phyloP scores from a whole-genome alignment of 2,113 vertebrate species.

The Herpailurus yagouaroundi region DNA sequence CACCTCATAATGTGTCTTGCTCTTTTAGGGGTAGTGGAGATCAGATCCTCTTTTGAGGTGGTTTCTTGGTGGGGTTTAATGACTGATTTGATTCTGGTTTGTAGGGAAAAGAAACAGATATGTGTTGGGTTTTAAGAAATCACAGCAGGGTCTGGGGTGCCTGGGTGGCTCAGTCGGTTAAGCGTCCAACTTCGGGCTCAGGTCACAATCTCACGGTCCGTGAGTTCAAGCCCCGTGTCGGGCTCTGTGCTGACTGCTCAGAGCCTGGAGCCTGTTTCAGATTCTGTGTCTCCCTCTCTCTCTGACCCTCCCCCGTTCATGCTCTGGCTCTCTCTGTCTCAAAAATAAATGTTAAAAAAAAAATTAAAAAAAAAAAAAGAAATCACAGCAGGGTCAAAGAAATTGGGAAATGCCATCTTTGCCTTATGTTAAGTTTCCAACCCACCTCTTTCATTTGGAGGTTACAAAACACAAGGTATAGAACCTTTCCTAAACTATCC shows the following conservation, averaged over 20 bases:
- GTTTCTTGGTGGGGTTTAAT: slow-evolving; percentile 33
- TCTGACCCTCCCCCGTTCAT: no score
- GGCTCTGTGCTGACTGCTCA: no score
- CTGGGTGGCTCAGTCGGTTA: no score
- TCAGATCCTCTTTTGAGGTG: not conserved
- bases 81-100: slow-evolving; percentile 11
- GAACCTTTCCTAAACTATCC: not conserved
- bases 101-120: slow-evolving; percentile 20
- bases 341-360: no score
- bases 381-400: not conserved
- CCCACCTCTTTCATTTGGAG: not conserved
- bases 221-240: no score
- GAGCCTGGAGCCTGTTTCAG: no score
- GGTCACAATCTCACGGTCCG: no score
- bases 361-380: not conserved
- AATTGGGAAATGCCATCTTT: slow-evolving; percentile 6
- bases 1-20: slow-evolving; percentile 20
- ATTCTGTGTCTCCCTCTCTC: no score
- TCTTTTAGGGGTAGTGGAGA: slow-evolving; percentile 1
- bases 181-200: no score
- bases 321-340: no score
- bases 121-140: not conserved
- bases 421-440: not conserved
- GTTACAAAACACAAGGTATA: not conserved
- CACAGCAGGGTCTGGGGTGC: not conserved